phyloP scores from a whole-genome alignment of 1,140 invertebrate species.

The Eupeodes corollae region DNA sequence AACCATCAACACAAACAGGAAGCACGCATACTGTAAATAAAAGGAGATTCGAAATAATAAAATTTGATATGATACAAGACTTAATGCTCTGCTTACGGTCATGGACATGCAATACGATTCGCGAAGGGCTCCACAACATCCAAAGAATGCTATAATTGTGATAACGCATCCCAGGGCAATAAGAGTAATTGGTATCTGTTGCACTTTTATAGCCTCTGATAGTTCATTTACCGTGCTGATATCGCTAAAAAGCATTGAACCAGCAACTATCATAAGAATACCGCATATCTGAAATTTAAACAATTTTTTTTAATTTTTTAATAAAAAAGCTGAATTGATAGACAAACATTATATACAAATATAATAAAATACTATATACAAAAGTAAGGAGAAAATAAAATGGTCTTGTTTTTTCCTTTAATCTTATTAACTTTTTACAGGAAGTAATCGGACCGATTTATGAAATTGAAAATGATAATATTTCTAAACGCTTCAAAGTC shows the following conservation, averaged over 20 bases:
- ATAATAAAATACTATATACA: no score
- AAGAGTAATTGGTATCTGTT: constrained; percentile 48
- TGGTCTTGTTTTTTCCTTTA: no score
- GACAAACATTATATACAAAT: no score
- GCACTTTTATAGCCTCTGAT: constrained; percentile 39
- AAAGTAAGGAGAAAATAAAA: no score
- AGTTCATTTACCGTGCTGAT: constrained; percentile 40
- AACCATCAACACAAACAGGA: constrained; percentile 51
- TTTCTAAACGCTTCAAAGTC: no score
- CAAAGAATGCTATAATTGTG: constrained; percentile 70
- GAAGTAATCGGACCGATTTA: no score
- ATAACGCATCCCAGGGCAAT: constrained; percentile 62
- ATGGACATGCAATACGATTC: constrained; percentile 75
- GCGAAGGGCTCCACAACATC: constrained; percentile 72
- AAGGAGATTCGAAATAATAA: not conserved
- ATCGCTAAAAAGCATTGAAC: constrained; percentile 44
- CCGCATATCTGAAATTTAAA: constrained; percentile 46
- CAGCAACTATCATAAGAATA: constrained; percentile 47
- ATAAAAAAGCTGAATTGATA: no score
- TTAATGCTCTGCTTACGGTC: constrained; percentile 45
- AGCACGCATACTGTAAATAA: constrained; percentile 46
- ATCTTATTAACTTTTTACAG: no score
- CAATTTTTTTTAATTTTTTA: no score
- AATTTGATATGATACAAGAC: not conserved
- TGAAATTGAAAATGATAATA: no score